phyloP scores from a whole-genome alignment of 2,888 invertebrate species.

The Melikaiella ostensackeni region DNA sequence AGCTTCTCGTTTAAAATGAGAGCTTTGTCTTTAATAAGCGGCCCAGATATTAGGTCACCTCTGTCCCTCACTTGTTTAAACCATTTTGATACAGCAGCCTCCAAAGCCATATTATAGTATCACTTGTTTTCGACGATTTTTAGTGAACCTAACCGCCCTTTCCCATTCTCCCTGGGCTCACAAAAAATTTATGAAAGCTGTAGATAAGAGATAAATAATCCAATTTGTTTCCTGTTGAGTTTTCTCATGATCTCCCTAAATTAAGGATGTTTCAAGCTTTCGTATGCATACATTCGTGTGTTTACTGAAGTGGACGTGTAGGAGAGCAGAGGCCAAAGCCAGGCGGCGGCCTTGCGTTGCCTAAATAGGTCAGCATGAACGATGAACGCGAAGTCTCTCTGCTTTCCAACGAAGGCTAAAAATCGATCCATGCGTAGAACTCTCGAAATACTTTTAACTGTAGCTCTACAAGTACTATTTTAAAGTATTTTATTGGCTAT shows the following conservation, averaged over 20 bases:
- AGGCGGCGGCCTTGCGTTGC: conserved; percentile 60
- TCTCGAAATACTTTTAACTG: background rate
- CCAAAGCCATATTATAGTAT: too few species aligned
- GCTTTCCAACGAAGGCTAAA: conserved; percentile 50
- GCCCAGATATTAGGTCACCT: too few species aligned
- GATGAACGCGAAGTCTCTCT: conserved; percentile 48
- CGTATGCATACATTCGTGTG: conserved; percentile 2
- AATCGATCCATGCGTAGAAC: conserved; percentile 50
- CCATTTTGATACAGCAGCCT: too few species aligned
- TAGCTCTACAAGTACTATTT: background rate
- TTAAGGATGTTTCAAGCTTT: background rate
- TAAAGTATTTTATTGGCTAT: background rate
- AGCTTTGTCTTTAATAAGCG: too few species aligned
- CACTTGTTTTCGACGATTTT: too few species aligned
- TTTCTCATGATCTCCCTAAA: conserved; percentile 1
- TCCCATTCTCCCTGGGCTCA: too few species aligned
- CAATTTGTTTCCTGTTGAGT: background rate
- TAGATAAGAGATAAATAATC: background rate
- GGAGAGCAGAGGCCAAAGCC: conserved; percentile 60
- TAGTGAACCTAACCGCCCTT: too few species aligned
- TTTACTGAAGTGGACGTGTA: conserved; percentile 22
- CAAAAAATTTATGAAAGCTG: too few species aligned
- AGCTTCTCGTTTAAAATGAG: too few species aligned
- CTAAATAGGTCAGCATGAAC: conserved; percentile 59
- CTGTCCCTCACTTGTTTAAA: too few species aligned